Evolutionary conservation across 2,888 invertebrate species (phyloP).

Genomic region (Dioctria linearis): DNA sequence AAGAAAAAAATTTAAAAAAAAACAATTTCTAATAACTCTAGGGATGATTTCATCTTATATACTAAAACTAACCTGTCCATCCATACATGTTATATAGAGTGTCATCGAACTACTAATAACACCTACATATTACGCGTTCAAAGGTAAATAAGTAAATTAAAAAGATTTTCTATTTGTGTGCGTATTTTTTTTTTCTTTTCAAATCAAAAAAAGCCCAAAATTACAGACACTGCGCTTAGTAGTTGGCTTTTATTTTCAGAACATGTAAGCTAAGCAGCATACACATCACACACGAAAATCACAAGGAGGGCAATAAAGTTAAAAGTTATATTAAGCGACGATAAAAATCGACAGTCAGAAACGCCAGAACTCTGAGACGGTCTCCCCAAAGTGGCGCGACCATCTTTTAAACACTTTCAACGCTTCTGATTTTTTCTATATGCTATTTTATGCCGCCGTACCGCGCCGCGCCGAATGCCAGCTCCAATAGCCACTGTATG

Average conservation of each 20-base stretch:
- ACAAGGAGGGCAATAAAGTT: slow-evolving; percentile 36
- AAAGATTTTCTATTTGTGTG: background rate
- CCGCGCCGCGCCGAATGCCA: background rate
- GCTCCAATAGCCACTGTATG: background rate
- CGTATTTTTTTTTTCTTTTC: too few relatives aligned
- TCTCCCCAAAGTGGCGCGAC: slow-evolving; percentile 25
- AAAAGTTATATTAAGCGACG: slow-evolving; percentile 46
- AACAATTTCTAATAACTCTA: too few relatives aligned
- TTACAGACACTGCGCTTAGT: slow-evolving; percentile 16
- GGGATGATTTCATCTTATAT: too few relatives aligned
- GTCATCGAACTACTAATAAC: too few relatives aligned
- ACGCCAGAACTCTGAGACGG: slow-evolving; percentile 18
- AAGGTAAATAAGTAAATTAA: background rate
- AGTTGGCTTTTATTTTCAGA: slow-evolving; percentile 38
- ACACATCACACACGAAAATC: background rate
- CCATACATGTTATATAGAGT: too few relatives aligned
- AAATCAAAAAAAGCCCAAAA: slow-evolving; percentile 9
- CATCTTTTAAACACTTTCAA: slow-evolving; percentile 12
- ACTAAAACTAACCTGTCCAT: too few relatives aligned
- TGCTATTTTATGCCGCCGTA: background rate
- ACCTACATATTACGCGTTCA: background rate
- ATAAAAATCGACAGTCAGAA: slow-evolving; percentile 47
- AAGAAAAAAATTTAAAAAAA: too few relatives aligned
- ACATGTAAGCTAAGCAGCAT: background rate
- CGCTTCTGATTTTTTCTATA: background rate